Percentiles rank a stretch among this genome's conserved stretches.
phyloP scores from a whole-genome alignment of 1,140 invertebrate genomes.

The Metaphire vulgaris region DNA sequence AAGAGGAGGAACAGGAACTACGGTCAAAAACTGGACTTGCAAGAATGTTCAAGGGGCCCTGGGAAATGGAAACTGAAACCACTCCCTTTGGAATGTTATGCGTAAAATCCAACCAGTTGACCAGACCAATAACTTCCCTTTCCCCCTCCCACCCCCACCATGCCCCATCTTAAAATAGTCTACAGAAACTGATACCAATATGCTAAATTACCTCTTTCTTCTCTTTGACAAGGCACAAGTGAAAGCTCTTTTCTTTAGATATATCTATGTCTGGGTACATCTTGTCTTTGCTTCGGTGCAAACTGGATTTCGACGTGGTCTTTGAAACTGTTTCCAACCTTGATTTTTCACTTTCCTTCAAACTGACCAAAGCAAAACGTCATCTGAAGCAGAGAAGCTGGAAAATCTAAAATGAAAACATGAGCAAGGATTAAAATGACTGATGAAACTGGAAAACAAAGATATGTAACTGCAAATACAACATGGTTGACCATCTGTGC shows the following conservation, averaged over 20 bases:
- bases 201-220: not conserved
- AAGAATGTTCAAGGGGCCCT: not conserved
- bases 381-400: not conserved
- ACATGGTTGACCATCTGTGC: too few relatives aligned
- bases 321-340: not conserved
- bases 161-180: not conserved
- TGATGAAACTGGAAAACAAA: too few relatives aligned
- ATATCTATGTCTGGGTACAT: conserved; percentile 17
- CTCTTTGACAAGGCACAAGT: conserved; percentile 9
- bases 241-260: conserved; percentile 17
- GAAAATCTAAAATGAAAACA: too few relatives aligned
- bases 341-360: too few relatives aligned
- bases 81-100: too few relatives aligned
- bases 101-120: not conserved
- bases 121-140: not conserved
- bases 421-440: too few relatives aligned
- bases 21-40: not conserved
- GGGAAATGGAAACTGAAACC: too few relatives aligned
- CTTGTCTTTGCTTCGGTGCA: not conserved
- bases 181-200: not conserved
- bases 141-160: not conserved
- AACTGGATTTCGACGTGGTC: not conserved
- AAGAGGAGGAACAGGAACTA: too few relatives aligned
- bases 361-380: not conserved
- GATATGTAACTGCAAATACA: too few relatives aligned